phyloP scores from a whole-genome alignment of 1,140 invertebrate genomes.

The Antheraea pernyi region DNA sequence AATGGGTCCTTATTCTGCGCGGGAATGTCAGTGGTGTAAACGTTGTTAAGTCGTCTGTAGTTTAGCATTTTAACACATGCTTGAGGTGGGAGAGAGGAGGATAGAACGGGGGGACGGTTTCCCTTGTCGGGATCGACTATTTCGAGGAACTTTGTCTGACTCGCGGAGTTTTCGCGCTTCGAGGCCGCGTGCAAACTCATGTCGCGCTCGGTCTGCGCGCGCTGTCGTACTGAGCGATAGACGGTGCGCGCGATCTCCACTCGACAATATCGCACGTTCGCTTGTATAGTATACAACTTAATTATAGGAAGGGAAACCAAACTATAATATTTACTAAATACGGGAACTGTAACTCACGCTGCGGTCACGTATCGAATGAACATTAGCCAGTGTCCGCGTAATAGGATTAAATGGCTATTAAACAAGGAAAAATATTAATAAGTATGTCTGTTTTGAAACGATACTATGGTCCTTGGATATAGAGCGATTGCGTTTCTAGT shows the following conservation, averaged over 20 bases:
- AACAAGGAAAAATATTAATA: background rate
- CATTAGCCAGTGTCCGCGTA: background rate
- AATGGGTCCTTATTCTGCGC: background rate
- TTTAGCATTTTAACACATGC: slow-evolving; percentile 59
- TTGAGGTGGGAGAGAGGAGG: slow-evolving; percentile 48
- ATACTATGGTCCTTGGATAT: background rate
- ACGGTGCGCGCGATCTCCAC: background rate
- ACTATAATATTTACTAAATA: background rate
- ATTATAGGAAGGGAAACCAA: background rate
- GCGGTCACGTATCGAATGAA: background rate
- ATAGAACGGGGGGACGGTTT: slow-evolving; percentile 38
- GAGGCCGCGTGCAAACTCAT: slow-evolving; percentile 25
- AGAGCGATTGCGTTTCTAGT: background rate
- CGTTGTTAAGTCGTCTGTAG: slow-evolving; percentile 27
- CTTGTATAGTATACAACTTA: background rate
- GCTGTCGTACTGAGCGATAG: slow-evolving; percentile 18
- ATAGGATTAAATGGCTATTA: background rate
- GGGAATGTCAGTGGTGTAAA: background rate
- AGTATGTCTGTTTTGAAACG: background rate
- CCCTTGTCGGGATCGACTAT: slow-evolving; percentile 53
- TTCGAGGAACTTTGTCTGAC: slow-evolving; percentile 18
- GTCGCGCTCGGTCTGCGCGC: slow-evolving; percentile 44
- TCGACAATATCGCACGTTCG: slow-evolving; percentile 10
- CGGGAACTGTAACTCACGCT: background rate
- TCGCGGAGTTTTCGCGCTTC: background rate